Evolutionary conservation across 2,888 invertebrate species (phyloP), one percentile per base, ranked within the genome.

Genomic region (Caenorhabditis becei): DNA sequence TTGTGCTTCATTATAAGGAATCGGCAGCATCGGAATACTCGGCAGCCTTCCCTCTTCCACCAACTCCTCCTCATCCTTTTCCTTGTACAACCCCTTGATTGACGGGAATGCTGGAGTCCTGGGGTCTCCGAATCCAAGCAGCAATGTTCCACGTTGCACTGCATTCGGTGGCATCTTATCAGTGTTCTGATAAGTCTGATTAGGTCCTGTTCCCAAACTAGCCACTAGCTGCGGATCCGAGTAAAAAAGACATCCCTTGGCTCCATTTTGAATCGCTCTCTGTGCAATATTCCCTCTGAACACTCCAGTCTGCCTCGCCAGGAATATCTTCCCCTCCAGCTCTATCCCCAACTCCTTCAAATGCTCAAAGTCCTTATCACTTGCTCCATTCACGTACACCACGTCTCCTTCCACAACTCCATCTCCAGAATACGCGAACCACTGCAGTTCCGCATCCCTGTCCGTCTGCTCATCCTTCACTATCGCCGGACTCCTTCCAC

Each of bases 61-160:
- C 23, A 80, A 32, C 71, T 82, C 69, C 67, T 83, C 63, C 20
- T 83, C 72, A 16, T 82, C 88, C 23, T 71, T 58, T 26, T 69
- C 70, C 32, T 74, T 81, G 66, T 82, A 86, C 3, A 89, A 63
- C 80, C 87, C 89, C 91, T 92, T 90, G 66, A 91, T 92, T 14
- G 93, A 89, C 1, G 93, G 93, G 83, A 92, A 93, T 1, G 92
- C 91, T 1, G 92, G 93, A 2, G 93, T 93, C 3, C 92, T 88
- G 8, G 93, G 92, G 86, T 93, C 93, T 1, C 93, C 93, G 61
- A 89, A 63, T 24, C 79, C 83, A 84, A 89, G 26, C 91, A 86
- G 35, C 91, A 91, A 14, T 10, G 92, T 90, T 10, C 93, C 93
- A 26, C 93, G 87, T 82, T 93, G 93, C 7, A 92, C 92, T 16